Percentiles rank a stretch among this genome's conserved stretches.
phyloP scores from a whole-genome alignment of 2,113 vertebrate genomes.

The Pelobates fuscus region DNA sequence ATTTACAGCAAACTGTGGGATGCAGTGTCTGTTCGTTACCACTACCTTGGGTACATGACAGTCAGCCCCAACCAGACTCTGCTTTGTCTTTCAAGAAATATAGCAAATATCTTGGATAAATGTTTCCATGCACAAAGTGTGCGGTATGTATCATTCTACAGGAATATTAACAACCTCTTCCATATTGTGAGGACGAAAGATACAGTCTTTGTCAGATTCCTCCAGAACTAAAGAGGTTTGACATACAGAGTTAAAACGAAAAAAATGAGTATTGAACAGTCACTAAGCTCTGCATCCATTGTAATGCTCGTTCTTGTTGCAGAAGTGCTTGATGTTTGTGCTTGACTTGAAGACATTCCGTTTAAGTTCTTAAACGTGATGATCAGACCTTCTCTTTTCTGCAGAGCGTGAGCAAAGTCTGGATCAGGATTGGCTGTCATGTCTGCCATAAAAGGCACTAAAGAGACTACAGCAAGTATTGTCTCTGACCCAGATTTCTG shows the following conservation, averaged over 20 bases:
- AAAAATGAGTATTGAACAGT: conserved; percentile 57
- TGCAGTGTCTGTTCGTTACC: conserved; percentile 75
- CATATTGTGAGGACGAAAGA: conserved; percentile 3
- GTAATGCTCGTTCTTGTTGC: conserved; percentile 62
- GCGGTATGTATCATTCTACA: conserved; percentile 62
- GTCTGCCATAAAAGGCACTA: conserved; percentile 78
- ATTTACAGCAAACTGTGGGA: conserved; percentile 78
- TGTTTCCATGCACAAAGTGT: conserved; percentile 62
- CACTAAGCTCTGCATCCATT: conserved; percentile 57
- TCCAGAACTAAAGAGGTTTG: conserved; percentile 32
- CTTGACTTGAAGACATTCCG: conserved; percentile 70
- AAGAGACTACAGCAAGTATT: conserved; percentile 81
- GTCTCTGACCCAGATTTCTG: conserved; percentile 66
- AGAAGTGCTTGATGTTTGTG: conserved; percentile 65
- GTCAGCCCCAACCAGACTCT: conserved; percentile 80
- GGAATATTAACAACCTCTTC: conserved; percentile 54
- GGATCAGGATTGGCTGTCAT: conserved; percentile 86
- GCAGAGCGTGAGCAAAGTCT: conserved; percentile 85
- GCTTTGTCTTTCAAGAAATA: conserved; percentile 68
- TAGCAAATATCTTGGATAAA: conserved; percentile 62
- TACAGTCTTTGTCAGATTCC: background rate
- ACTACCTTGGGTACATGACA: conserved; percentile 82
- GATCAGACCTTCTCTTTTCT: conserved; percentile 86
- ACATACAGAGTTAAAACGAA: conserved; percentile 58
- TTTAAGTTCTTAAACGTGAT: conserved; percentile 73